Evolutionary conservation across 2,888 invertebrate species (phyloP).

Genomic region (Disparrhopalites patrizii): DNA sequence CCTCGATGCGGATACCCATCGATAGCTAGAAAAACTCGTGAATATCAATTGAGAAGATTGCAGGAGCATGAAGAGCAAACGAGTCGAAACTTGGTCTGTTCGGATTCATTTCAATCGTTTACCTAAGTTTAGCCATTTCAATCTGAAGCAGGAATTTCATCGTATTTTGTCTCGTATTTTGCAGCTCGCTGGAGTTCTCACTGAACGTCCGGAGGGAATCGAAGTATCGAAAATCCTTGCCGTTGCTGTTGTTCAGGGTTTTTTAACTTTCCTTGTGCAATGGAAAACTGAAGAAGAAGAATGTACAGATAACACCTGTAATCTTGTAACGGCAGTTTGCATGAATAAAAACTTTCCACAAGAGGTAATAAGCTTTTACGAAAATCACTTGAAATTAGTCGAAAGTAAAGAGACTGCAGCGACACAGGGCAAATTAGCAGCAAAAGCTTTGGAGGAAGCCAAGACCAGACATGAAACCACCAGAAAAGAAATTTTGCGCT

Average conservation of each 20-base stretch:
- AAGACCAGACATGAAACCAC: background rate
- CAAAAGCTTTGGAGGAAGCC: background rate
- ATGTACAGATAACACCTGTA: background rate
- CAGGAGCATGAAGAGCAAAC: too few species aligned
- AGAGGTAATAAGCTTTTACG: background rate
- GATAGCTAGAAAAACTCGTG: too few species aligned
- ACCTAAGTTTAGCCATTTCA: too few species aligned
- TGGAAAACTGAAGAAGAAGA: constrained; percentile 7
- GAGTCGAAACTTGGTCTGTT: too few species aligned
- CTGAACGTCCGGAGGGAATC: constrained; percentile 12
- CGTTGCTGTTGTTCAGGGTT: constrained; percentile 17
- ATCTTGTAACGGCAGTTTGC: background rate
- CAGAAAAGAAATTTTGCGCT: background rate
- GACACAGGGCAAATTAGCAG: background rate
- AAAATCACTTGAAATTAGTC: background rate
- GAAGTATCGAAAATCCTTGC: constrained; percentile 19
- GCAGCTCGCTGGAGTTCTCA: constrained; percentile 3
- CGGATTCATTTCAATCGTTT: too few species aligned
- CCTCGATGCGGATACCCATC: too few species aligned
- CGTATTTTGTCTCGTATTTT: too few species aligned
- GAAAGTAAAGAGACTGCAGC: background rate
- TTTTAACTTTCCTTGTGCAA: constrained; percentile 22
- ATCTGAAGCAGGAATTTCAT: too few species aligned
- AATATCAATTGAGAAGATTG: too few species aligned
- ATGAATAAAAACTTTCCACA: background rate